A percentile compares a stretch with the other conserved stretches of the same genome.
phyloP scores from a whole-genome alignment of 2,888 invertebrate species.

The Drosophila helvetica region DNA sequence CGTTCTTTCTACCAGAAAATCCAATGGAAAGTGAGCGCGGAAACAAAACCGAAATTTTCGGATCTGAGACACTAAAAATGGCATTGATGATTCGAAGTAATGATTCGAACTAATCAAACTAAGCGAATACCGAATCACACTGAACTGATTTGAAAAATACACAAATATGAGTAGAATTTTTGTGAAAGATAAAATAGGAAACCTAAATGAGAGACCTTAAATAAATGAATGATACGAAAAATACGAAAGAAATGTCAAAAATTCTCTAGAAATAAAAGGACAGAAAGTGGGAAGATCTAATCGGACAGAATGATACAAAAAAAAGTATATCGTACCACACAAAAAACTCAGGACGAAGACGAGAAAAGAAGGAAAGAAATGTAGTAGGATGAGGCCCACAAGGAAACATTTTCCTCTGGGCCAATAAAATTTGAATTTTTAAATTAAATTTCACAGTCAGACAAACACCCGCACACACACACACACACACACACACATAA shows the following conservation, averaged over 20 bases:
- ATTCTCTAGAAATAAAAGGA: not conserved
- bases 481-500: not conserved
- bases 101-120: too few relatives aligned
- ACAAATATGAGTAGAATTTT: too few relatives aligned
- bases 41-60: too few relatives aligned
- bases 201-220: not conserved
- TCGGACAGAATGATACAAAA: not conserved
- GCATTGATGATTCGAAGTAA: too few relatives aligned
- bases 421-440: constrained; percentile 70
- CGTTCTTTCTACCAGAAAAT: too few relatives aligned
- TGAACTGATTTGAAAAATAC: too few relatives aligned
- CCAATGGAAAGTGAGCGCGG: too few relatives aligned
- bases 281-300: not conserved
- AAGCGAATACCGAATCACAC: too few relatives aligned
- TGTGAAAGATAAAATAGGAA: too few relatives aligned
- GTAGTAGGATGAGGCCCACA: constrained; percentile 8
- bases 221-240: not conserved
- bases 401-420: not conserved
- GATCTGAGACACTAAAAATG: too few relatives aligned
- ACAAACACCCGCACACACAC: constrained; percentile 1
- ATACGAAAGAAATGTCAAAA: not conserved
- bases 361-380: constrained; percentile 19
- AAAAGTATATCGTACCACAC: not conserved
- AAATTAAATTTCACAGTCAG: constrained; percentile 72
- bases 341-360: constrained; percentile 5